These are phyloP conservation scores for Sarcophaga caerulescens DNA, from an alignment of 2,888 invertebrate species.

Conservation along the genomic window DNA sequence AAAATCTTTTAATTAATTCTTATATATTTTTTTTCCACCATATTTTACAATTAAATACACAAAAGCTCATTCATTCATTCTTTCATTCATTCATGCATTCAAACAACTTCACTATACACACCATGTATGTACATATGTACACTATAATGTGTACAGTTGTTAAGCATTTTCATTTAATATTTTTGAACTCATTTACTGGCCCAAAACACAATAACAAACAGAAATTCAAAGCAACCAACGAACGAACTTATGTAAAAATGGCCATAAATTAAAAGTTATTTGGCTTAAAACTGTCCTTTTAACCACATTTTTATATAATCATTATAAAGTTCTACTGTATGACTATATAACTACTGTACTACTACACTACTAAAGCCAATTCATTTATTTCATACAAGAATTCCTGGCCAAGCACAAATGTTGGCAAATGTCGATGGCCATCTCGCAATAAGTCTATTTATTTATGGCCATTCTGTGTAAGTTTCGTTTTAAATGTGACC, in stretches of 20 bases:
- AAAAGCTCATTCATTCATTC: neutral
- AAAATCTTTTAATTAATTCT: constrained; percentile 34
- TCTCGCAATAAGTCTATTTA: constrained; percentile 3
- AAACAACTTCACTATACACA: too few species aligned
- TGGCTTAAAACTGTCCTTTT: constrained; percentile 64
- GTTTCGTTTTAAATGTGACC: constrained; percentile 50
- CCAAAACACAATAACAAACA: neutral
- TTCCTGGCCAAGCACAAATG: constrained; percentile 43
- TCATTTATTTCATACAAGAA: constrained; percentile 5
- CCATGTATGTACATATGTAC: neutral
- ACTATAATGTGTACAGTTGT: neutral
- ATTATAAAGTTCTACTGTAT: constrained; percentile 38
- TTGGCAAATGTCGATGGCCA: constrained; percentile 54
- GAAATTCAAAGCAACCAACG: neutral
- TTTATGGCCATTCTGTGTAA: constrained; percentile 1
- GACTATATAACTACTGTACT: neutral
- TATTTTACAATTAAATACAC: constrained; percentile 43
- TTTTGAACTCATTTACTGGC: constrained; percentile 25
- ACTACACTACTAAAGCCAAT: constrained; percentile 39
- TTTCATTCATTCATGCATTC: too few species aligned
- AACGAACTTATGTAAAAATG: constrained; percentile 30
- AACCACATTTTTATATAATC: constrained; percentile 55
- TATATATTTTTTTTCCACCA: constrained; percentile 8
- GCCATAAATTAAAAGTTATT: constrained; percentile 70
- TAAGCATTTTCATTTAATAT: neutral